Evolutionary conservation across 2,888 invertebrate genomes (phyloP).

Genomic region (Cynaeus angustus): DNA sequence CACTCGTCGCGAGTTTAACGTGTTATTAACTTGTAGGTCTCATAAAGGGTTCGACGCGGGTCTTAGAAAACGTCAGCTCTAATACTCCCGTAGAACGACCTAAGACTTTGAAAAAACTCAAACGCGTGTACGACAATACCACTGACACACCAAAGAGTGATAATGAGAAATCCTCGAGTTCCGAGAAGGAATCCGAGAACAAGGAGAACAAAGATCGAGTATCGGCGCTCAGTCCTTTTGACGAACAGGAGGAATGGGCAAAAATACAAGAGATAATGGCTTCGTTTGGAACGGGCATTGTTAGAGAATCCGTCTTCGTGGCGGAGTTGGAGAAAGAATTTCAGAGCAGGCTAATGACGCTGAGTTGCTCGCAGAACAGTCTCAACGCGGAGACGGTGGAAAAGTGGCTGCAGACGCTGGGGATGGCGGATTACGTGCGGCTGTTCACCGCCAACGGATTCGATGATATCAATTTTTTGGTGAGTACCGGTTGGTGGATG

Average conservation of each 20-base stretch:
- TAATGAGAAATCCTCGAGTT: slow-evolving; percentile 68
- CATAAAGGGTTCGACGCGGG: slow-evolving; percentile 87
- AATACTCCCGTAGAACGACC: slow-evolving; percentile 80
- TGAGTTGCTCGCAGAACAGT: slow-evolving; percentile 76
- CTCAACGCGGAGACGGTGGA: slow-evolving; percentile 76
- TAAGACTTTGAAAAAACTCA: slow-evolving; percentile 83
- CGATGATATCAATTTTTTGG: slow-evolving; percentile 94
- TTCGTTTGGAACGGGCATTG: slow-evolving; percentile 90
- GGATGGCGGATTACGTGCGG: slow-evolving; percentile 89
- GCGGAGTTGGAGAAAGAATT: slow-evolving; percentile 87
- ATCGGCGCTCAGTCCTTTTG: slow-evolving; percentile 88
- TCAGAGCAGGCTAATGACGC: slow-evolving; percentile 81
- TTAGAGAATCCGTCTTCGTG: slow-evolving; percentile 85
- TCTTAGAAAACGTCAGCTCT: slow-evolving; percentile 77
- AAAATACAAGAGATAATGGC: slow-evolving; percentile 97
- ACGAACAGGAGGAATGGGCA: slow-evolving; percentile 97
- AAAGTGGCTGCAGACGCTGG: slow-evolving; percentile 85
- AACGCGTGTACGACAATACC: slow-evolving; percentile 81
- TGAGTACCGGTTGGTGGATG: slow-evolving; percentile 73
- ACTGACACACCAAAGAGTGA: slow-evolving; percentile 63
- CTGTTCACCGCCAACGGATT: slow-evolving; percentile 90
- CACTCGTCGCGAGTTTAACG: slow-evolving; percentile 26
- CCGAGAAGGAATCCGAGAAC: slow-evolving; percentile 72
- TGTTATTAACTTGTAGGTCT: slow-evolving; percentile 76
- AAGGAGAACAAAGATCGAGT: slow-evolving; percentile 73